Evolutionary conservation across 1,140 invertebrate genomes (phyloP).

Genomic region (Frieseomelitta varia): DNA sequence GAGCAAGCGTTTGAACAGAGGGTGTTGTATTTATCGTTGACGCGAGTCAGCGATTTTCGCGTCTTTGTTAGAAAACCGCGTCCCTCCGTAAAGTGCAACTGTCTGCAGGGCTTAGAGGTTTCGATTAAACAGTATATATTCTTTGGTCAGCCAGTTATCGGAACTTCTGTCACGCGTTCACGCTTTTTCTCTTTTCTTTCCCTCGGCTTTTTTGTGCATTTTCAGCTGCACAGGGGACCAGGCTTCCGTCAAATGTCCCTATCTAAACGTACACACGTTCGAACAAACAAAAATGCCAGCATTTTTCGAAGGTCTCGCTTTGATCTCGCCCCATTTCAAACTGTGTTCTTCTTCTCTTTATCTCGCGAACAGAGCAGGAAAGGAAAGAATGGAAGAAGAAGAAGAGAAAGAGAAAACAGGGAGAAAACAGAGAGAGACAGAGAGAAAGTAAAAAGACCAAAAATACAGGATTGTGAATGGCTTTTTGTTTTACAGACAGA

Average conservation of each 20-base stretch:
- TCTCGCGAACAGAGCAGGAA: background rate
- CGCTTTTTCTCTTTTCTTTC: too few species aligned
- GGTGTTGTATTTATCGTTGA: conserved; percentile 24
- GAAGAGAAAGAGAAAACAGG: background rate
- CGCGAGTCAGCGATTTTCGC: conserved; percentile 24
- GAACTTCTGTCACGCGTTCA: background rate
- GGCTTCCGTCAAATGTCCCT: too few species aligned
- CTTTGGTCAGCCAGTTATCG: background rate
- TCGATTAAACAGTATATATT: conserved; percentile 15
- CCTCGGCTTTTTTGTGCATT: background rate
- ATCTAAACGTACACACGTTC: background rate
- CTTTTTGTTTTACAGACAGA: conserved; percentile 30
- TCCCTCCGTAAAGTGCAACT: background rate
- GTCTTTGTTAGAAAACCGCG: conserved; percentile 29
- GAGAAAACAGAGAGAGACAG: background rate
- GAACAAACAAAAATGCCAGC: background rate
- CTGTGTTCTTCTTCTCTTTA: background rate
- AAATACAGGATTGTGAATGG: conserved; percentile 19
- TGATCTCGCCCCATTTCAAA: background rate
- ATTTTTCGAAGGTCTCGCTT: background rate
- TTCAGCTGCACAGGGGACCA: background rate
- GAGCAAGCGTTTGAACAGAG: background rate
- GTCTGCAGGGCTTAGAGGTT: background rate
- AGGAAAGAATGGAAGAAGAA: background rate
- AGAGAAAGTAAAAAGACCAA: background rate